These are phyloP conservation scores for Drosophila sturtevanti DNA, from an alignment of 1,140 invertebrate species.

Conservation along the genomic window DNA sequence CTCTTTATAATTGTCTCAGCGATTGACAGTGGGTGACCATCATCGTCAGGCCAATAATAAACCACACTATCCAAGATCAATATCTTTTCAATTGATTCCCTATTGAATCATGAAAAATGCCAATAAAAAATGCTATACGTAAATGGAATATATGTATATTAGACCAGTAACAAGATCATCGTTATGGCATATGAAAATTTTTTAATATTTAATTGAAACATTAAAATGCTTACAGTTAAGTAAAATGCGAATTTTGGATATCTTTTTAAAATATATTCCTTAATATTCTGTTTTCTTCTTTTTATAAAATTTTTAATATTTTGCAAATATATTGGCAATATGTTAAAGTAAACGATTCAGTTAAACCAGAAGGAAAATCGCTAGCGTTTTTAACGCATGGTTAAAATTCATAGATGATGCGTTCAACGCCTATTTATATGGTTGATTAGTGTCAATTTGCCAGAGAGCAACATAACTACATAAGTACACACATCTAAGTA, in stretches of 20 bases:
- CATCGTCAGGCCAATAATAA: not conserved
- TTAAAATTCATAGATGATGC: not conserved
- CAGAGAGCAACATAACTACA: constrained; percentile 47
- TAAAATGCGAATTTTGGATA: too few relatives aligned
- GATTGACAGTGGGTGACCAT: constrained; percentile 59
- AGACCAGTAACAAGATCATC: too few relatives aligned
- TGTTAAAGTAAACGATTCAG: not conserved
- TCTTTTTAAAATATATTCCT: too few relatives aligned
- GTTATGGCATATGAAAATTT: too few relatives aligned
- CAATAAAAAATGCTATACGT: not conserved
- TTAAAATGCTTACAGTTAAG: too few relatives aligned
- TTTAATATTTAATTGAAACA: too few relatives aligned
- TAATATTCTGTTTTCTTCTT: too few relatives aligned
- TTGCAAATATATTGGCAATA: not conserved
- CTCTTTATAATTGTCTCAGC: constrained; percentile 45
- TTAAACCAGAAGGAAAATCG: constrained; percentile 18
- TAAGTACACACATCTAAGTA: constrained; percentile 5
- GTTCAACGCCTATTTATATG: constrained; percentile 26
- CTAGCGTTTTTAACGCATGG: constrained; percentile 19
- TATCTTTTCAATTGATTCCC: constrained; percentile 64
- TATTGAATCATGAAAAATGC: constrained; percentile 34
- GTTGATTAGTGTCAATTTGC: constrained; percentile 66
- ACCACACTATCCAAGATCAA: constrained; percentile 56
- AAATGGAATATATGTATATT: too few relatives aligned
- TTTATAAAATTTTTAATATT: too few relatives aligned